These are phyloP conservation scores for Calidris pugnax DNA, from an alignment of 2,113 vertebrate genomes.

Conservation along the genomic window DNA sequence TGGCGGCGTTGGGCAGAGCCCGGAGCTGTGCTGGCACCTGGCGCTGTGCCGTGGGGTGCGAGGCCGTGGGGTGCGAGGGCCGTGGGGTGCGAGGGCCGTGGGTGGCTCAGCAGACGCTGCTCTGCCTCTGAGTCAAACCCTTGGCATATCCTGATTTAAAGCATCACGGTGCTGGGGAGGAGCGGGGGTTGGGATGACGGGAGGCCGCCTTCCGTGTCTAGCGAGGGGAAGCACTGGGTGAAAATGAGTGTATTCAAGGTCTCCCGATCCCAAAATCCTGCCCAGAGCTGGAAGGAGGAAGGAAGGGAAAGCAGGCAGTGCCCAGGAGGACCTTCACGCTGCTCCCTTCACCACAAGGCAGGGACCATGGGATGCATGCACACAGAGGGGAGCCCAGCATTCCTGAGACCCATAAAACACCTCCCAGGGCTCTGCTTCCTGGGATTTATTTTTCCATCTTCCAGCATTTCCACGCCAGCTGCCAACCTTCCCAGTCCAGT, in stretches of 20 bases:
- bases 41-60: neutral
- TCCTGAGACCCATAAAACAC: neutral
- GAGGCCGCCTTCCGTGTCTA: neutral
- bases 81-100: neutral
- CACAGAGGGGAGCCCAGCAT: neutral
- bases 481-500: neutral
- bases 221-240: neutral
- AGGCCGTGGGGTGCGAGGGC: neutral
- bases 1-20: neutral
- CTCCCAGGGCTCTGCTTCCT: neutral
- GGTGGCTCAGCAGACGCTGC: neutral
- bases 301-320: neutral
- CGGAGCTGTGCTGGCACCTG: neutral
- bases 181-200: neutral
- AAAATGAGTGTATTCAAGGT: fast-evolving
- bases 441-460: neutral
- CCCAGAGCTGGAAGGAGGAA: neutral
- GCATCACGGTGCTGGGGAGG: neutral
- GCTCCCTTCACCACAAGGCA: neutral
- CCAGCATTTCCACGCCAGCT: neutral
- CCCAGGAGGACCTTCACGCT: neutral
- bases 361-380: neutral
- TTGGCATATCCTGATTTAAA: neutral
- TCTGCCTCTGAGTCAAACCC: constrained; percentile 1
- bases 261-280: neutral